phyloP scores from a whole-genome alignment of 2,797 vertebrate genomes.

The Pangasius sanitwongsei region DNA sequence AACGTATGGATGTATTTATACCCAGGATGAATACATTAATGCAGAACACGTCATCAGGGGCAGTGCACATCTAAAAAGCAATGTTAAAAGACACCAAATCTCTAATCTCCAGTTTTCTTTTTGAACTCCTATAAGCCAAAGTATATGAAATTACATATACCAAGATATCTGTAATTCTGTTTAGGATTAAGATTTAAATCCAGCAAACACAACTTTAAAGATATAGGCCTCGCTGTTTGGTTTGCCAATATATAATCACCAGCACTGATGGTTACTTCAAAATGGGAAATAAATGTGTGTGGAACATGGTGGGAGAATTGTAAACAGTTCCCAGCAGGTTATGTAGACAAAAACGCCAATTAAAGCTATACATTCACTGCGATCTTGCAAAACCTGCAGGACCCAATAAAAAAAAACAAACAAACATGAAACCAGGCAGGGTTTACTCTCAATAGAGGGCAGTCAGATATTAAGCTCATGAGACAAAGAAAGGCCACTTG shows the following conservation, averaged over 20 bases:
- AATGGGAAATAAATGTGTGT: not conserved
- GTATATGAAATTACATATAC: no score
- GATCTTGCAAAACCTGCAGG: not conserved
- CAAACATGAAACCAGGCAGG: not conserved
- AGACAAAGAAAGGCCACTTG: not conserved
- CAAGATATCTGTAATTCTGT: not conserved
- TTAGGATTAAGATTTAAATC: conserved; percentile 4
- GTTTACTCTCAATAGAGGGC: no score
- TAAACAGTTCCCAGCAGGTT: not conserved
- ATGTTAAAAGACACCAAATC: not conserved
- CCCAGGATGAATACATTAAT: not conserved
- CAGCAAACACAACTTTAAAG: not conserved
- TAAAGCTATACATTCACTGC: not conserved
- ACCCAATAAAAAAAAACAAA: not conserved
- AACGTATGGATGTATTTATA: not conserved
- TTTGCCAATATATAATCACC: not conserved
- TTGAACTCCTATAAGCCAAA: not conserved
- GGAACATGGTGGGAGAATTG: not conserved
- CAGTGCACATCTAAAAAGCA: not conserved
- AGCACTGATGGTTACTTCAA: not conserved
- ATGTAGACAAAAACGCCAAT: not conserved
- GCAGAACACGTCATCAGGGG: not conserved
- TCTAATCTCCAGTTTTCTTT: not conserved
- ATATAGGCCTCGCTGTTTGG: not conserved
- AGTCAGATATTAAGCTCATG: not conserved